Evolutionary conservation across 2,888 invertebrate genomes (phyloP), one percentile per base, ranked within the genome.

Genomic region (Tholera decimalis): DNA sequence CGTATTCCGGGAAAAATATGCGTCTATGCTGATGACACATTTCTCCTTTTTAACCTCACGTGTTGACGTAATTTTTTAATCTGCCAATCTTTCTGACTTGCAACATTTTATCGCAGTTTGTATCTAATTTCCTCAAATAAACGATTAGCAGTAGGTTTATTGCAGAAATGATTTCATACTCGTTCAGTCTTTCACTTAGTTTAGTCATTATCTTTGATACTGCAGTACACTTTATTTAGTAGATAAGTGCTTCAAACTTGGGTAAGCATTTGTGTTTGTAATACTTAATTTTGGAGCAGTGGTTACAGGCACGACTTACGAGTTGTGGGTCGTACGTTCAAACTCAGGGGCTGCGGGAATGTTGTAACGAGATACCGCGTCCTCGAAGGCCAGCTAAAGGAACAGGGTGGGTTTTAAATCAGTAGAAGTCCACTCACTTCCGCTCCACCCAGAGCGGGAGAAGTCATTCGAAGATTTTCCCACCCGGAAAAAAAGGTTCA

Each of bases 51-150:
- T 51, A 22, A 55, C 15, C 11, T 28, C 33, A 6, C 0, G 8
- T 22, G 35, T 5, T 69, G 44, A 68, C 57, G 64, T 69, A 37
- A 37, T 64, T 56, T 30, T 24, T 7, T 37, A 24, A 44, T 18
- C 20, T 15, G 56, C 56, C 22, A 68, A 37, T 64, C 28, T 30
- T 46, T n/a, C 9, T n/a, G n/a, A n/a, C n/a, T 20, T 35, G 15
- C 13, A 44, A 37, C 33, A 26, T 8, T 8, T 37, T 30, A 56
- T 64, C 57, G 30, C 24, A 1, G 9, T 37, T 46, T n/a, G 5
- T 30, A 46, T 46, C 37, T 24, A 37, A 68, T 37, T 57, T 69
- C 69, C 18, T 20, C 44, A 24, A 69, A 68, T 55, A 43, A 35
- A 18, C 26, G 26, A 63, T 63, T 24, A 65, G 24, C 26, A 30